Evolutionary conservation across 2,113 vertebrate species (phyloP).

Genomic region (Poecilia latipinna): DNA sequence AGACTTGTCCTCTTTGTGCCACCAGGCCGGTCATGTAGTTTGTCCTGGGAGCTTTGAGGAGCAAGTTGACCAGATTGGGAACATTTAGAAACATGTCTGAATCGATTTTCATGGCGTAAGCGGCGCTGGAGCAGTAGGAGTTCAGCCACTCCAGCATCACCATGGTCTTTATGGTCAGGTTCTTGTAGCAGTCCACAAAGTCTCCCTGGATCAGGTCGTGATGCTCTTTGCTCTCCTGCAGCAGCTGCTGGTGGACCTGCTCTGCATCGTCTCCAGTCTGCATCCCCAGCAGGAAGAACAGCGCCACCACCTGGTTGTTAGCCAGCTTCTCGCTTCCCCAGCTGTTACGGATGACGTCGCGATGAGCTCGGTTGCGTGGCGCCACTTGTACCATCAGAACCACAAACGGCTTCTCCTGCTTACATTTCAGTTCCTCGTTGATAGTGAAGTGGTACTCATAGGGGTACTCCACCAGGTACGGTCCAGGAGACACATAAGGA

Average conservation of each 20-base stretch:
- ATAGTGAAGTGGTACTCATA: constrained; percentile 69
- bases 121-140: constrained; percentile 69
- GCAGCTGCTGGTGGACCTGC: constrained; percentile 41
- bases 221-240: constrained; percentile 72
- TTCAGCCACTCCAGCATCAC: constrained; percentile 86
- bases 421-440: constrained; percentile 68
- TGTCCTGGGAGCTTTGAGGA: background rate
- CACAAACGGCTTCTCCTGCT: constrained; percentile 67
- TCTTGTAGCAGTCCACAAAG: constrained; percentile 85
- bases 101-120: constrained; percentile 83
- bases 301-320: constrained; percentile 36
- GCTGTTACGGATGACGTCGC: constrained; percentile 71
- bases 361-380: constrained; percentile 37
- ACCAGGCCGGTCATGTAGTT: constrained; percentile 64
- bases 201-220: constrained; percentile 82
- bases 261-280: background rate
- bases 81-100: constrained; percentile 82
- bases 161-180: constrained; percentile 85
- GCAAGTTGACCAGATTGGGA: constrained; percentile 45
- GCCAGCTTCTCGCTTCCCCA: constrained; percentile 74
- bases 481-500: constrained; percentile 34
- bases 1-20: background rate
- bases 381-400: constrained; percentile 76
- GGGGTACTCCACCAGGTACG: constrained; percentile 71
- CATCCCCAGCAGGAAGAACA: constrained; percentile 76